Conservation (phyloP, 2,113 vertebrate genomes). For the Megaleporinus macrocephalus region DNA sequence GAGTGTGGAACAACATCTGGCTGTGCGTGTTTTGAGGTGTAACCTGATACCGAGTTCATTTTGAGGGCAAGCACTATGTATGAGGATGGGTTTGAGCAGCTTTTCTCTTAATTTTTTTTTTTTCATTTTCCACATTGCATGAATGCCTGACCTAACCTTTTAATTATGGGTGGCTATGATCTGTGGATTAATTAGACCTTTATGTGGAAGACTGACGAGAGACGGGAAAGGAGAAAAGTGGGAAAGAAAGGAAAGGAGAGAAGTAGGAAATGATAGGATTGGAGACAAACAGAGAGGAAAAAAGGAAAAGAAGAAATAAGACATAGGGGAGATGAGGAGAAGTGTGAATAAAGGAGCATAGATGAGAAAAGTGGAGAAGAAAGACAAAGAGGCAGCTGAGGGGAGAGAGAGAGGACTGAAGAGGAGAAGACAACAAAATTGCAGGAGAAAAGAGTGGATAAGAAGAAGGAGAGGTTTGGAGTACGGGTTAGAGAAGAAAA, state of each 20-base stretch:
- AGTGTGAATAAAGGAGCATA: no score
- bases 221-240: neutral
- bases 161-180: neutral
- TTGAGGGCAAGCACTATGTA: neutral
- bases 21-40: neutral
- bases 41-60: slow-evolving; percentile 6
- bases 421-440: no score
- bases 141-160: neutral
- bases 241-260: neutral
- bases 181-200: neutral
- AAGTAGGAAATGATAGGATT: neutral
- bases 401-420: no score
- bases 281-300: no score
- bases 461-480: no score
- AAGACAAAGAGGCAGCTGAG: no score
- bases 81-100: neutral
- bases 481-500: no score
- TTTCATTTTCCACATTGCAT: neutral
- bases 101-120: neutral
- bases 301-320: neutral
- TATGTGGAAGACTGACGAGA: neutral
- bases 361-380: no score
- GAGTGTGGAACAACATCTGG: neutral
- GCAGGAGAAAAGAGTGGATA: no score
- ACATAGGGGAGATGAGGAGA: neutral